These are phyloP conservation scores for Vulpes vulpes DNA, from an alignment of 2,113 vertebrate genomes.

Conservation along the genomic window DNA sequence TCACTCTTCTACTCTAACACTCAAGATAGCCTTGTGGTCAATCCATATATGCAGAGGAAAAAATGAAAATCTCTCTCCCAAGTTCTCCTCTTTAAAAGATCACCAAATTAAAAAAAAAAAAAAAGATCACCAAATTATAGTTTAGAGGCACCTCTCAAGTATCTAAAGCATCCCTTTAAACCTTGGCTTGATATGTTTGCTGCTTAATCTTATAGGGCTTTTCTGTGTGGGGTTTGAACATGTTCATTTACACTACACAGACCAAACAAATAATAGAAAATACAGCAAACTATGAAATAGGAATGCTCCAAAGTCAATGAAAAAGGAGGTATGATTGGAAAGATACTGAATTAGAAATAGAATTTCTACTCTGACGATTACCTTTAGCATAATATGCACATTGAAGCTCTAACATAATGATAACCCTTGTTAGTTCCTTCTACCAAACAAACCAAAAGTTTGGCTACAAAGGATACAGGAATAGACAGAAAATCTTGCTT, in stretches of 20 bases:
- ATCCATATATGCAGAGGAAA: not conserved
- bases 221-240: not conserved
- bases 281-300: not conserved
- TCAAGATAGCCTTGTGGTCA: not conserved
- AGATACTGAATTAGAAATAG: not conserved
- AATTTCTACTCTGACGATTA: not conserved
- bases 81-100: not conserved
- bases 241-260: not conserved
- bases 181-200: not conserved
- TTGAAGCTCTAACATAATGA: not conserved
- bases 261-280: not conserved
- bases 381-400: not conserved
- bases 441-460: not conserved
- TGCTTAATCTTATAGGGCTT: not conserved
- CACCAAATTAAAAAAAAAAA: not conserved
- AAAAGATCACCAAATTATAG: not conserved
- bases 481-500: not conserved
- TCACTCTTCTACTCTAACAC: not conserved
- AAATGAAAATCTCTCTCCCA: conserved; percentile 7
- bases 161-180: not conserved
- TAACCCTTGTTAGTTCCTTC: not conserved
- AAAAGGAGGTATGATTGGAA: not conserved
- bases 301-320: not conserved
- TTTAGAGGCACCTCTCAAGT: not conserved
- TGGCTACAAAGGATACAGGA: not conserved